These are phyloP conservation scores for Tamias sibiricus DNA, from an alignment of 2,113 vertebrate genomes.

Conservation along the genomic window DNA sequence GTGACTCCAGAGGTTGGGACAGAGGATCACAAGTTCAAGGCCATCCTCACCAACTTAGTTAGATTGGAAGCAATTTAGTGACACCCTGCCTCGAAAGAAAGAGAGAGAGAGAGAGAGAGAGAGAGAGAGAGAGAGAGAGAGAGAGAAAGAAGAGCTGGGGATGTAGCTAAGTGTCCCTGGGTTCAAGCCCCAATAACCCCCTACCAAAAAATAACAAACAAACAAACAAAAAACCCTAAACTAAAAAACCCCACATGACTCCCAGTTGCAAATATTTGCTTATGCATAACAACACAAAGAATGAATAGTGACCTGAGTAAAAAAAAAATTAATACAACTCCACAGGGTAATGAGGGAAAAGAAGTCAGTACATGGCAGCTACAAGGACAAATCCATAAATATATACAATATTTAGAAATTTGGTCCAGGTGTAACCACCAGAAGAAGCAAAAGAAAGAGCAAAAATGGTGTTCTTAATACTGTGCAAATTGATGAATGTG, in stretches of 20 bases:
- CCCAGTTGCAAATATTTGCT: background rate
- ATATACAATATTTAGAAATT: conserved; percentile 23
- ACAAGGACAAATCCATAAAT: background rate
- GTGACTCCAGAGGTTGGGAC: no score
- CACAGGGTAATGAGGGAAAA: background rate
- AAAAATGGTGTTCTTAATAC: background rate
- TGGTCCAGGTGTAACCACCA: background rate
- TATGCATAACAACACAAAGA: background rate
- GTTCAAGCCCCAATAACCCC: no score
- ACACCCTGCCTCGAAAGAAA: no score
- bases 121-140: no score
- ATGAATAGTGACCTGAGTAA: background rate
- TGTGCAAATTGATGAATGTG: background rate
- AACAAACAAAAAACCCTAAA: no score
- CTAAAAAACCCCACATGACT: background rate
- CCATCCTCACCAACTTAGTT: no score
- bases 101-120: no score
- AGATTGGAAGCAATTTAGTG: no score
- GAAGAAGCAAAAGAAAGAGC: background rate
- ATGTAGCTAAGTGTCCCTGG: no score
- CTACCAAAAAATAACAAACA: no score
- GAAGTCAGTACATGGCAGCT: background rate
- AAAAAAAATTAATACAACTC: background rate
- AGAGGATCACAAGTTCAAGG: no score
- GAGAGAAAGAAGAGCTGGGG: no score